These are phyloP conservation scores for Agrilus planipennis DNA, from an alignment of 1,140 invertebrate genomes.

Conservation along the genomic window DNA sequence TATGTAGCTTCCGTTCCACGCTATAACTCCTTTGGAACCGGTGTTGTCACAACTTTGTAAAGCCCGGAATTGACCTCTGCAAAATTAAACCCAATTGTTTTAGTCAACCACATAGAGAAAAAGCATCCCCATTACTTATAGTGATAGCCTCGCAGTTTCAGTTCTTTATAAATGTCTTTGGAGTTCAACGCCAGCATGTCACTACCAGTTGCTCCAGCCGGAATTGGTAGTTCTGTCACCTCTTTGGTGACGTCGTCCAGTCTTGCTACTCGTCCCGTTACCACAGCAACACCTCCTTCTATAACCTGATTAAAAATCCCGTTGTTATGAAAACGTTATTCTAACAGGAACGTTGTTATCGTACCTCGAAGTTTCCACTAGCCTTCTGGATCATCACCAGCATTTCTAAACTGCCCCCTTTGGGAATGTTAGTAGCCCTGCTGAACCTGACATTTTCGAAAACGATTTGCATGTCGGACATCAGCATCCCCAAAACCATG, in stretches of 20 bases:
- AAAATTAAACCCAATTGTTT: too few relatives aligned
- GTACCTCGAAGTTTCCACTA: conserved; percentile 66
- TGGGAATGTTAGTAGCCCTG: conserved; percentile 68
- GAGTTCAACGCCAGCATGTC: too few relatives aligned
- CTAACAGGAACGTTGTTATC: conserved; percentile 6
- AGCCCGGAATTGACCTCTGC: conserved; percentile 54
- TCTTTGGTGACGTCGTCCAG: not conserved
- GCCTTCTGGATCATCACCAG: conserved; percentile 71
- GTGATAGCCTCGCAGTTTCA: conserved; percentile 82
- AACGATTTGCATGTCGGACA: conserved; percentile 62
- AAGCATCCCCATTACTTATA: conserved; percentile 65
- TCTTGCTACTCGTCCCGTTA: conserved; percentile 44
- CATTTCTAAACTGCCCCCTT: conserved; percentile 57
- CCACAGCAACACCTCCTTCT: conserved; percentile 64
- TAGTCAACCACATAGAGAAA: not conserved
- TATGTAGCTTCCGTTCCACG: conserved; percentile 77
- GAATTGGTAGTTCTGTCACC: not conserved
- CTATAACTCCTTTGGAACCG: conserved; percentile 38
- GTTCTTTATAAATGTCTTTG: conserved; percentile 90
- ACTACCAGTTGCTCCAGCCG: too few relatives aligned
- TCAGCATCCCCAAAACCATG: conserved; percentile 54
- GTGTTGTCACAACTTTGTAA: conserved; percentile 23
- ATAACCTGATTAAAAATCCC: conserved; percentile 42
- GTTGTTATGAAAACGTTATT: conserved; percentile 3
- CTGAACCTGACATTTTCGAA: conserved; percentile 80